phyloP scores from a whole-genome alignment of 2,888 invertebrate species.

The Cotesia congregata region DNA sequence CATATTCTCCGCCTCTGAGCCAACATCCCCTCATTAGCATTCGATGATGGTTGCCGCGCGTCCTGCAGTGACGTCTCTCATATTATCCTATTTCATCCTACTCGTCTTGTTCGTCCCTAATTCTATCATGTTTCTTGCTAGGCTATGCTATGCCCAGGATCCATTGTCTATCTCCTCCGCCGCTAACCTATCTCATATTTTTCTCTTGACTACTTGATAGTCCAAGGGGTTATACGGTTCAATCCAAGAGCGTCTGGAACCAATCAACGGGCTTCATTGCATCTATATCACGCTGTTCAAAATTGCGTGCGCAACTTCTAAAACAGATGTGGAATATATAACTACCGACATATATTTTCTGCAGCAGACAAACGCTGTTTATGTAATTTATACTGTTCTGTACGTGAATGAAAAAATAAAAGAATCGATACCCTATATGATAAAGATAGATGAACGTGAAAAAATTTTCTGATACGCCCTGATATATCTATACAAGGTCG shows the following conservation, averaged over 20 bases:
- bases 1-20: constrained; percentile 61
- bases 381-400: neutral
- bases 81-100: constrained; percentile 59
- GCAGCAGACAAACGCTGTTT: neutral
- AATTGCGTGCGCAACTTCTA: constrained; percentile 30
- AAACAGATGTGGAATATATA: neutral
- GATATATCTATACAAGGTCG: no score
- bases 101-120: constrained; percentile 37
- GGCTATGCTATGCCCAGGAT: neutral
- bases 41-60: constrained; percentile 70
- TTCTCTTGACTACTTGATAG: constrained; percentile 37
- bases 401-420: neutral
- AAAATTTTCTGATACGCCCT: no score
- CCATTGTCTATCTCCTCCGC: constrained; percentile 27
- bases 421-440: neutral
- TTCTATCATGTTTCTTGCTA: constrained; percentile 31
- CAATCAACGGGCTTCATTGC: constrained; percentile 43
- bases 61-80: constrained; percentile 62
- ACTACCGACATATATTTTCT: constrained; percentile 2
- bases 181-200: constrained; percentile 38
- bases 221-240: constrained; percentile 42
- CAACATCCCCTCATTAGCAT: constrained; percentile 70
- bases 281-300: constrained; percentile 19
- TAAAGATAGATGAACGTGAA: no score
- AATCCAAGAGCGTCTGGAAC: constrained; percentile 47